Evolutionary conservation across 1,140 invertebrate species (phyloP), one percentile per base, ranked within the genome.

Genomic region (Gerris buenoi): DNA sequence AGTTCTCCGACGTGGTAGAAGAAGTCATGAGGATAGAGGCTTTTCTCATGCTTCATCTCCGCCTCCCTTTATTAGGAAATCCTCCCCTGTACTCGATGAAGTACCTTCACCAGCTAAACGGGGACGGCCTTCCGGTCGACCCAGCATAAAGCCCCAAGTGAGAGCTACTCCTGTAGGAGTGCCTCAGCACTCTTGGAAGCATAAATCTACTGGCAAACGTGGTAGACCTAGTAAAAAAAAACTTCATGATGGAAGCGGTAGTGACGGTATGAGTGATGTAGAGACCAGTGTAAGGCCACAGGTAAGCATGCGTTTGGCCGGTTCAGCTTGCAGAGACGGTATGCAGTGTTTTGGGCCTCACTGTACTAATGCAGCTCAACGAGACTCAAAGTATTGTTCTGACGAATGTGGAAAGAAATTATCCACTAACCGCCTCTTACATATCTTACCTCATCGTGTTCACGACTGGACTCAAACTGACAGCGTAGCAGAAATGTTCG

Each of bases 381-480:
- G 82, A 27, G 86, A 86, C 15, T 96, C 93, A 63, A 98, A 98
- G 79, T 99, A 98, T 74, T 99, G 97, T 75, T 93, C 89, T 14
- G 87, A 96, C 71, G 85, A 89, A 67, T 99, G 97, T 78, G 97
- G 97, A 0, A 83, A 95, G 70, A 88, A 89, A 74, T 78, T 98
- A 1, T 95, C 96, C 0, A 92, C 89, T 1, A 88, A 85, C 66
- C 80, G 90, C 70, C 91, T 93, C 71, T 91, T 89, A 73, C 88
- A 91, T 78, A 86, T 88, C 23, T 22, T 15, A 22, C 95, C 95
- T 0, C 89, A 91, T 72, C 82, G 94, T n/a, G 88, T 97, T 67
- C 91, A 95, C 76, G 92, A 97, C 74, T 97, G 94, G 93, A 88
- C 89, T 33, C 80, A 91, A n/a, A 89, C 88, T n/a, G 84, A 86